Evolutionary conservation across 2,888 invertebrate genomes (phyloP), one percentile per base, ranked within the genome.

Genomic region (Orthosia cruda): DNA sequence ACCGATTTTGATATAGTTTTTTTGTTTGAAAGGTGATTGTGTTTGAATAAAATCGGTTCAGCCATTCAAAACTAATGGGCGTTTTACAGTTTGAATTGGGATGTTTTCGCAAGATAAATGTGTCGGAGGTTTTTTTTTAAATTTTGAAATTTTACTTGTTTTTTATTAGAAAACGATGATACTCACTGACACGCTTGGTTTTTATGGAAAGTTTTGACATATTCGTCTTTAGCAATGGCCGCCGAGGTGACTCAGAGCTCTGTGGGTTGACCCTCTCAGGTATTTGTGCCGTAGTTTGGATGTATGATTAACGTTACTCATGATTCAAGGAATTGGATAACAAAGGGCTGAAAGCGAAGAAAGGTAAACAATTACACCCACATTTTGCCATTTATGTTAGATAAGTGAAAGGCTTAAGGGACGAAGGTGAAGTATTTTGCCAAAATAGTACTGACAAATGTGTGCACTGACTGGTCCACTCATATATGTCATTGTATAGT

Each of bases 291-390:
- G 13, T 40, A 32, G 52, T 49, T 71, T 0, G 13, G 23, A 61
- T 71, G 71, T 54, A 47, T 61, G 18, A 61, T 69, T 40, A 61
- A 73, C n/a, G 11, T 49, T 49, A 40, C 71, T 71, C 55, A 55
- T 23, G 40, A 13, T 49, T 71, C 62, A 40, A 16, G 16, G 40
- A 55, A 49, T 55, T 49, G 4, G 20, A 23, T 9, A 5, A 16
- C 12, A 45, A 67, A 49, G 11, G 7, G 40, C 49, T 50, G n/a
- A 16, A 50, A 50, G 4, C 13, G 7, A 7, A 12, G n/a, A n/a
- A 55, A 68, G 5, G 47, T 55, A 52, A 67, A 55, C 20, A 68
- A 32, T 49, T 26, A 55, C 55, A 15, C 16, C 23, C 54, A 23
- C 23, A 2, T 54, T 13, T 4, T 20, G 54, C 20, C n/a, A 54